phyloP scores from a whole-genome alignment of 1,140 invertebrate genomes.

The Amphibalanus amphitrite region DNA sequence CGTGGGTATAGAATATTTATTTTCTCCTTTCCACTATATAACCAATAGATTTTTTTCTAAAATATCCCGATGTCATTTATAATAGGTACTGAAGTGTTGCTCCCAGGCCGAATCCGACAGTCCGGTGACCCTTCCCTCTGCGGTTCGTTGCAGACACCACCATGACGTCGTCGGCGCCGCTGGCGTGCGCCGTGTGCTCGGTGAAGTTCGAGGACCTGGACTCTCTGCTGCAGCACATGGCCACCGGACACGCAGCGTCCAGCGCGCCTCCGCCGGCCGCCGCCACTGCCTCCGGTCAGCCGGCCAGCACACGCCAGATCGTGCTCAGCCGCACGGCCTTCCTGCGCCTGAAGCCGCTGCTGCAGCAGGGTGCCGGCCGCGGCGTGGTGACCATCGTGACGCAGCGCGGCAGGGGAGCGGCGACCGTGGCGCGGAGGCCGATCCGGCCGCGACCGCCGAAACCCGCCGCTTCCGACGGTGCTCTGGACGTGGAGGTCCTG shows the following conservation, averaged over 20 bases:
- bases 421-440: neutral
- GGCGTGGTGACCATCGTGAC: neutral
- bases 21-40: too few relatives aligned
- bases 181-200: neutral
- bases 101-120: too few relatives aligned
- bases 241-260: neutral
- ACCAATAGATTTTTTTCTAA: too few relatives aligned
- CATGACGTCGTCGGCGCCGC: neutral
- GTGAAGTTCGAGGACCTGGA: conserved; percentile 1
- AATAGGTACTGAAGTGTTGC: too few relatives aligned
- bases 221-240: neutral
- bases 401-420: neutral
- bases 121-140: too few relatives aligned
- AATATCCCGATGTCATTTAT: too few relatives aligned
- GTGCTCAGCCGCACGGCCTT: neutral
- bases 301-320: neutral
- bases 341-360: neutral
- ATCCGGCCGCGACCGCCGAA: neutral
- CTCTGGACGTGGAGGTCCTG: neutral
- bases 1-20: too few relatives aligned
- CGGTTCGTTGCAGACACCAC: neutral
- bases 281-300: neutral
- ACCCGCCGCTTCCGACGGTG: neutral
- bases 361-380: neutral
- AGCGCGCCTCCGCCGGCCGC: neutral